These are phyloP conservation scores for Octomys mimax DNA, from an alignment of 2,797 vertebrate genomes.

Conservation along the genomic window DNA sequence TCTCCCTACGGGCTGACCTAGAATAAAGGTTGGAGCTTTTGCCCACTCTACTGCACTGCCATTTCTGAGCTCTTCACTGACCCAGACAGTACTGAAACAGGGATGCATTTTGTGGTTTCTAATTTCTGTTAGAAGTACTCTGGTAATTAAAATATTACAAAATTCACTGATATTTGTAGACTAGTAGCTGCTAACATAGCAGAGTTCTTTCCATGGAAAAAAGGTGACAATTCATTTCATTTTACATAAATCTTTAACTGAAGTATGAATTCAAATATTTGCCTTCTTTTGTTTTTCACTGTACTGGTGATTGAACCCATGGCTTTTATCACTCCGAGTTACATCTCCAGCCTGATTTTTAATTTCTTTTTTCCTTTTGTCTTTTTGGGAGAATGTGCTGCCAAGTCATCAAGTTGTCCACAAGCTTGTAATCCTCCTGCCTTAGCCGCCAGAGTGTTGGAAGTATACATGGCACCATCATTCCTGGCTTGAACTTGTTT, in stretches of 20 bases:
- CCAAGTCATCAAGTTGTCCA: background rate
- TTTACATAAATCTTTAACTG: background rate
- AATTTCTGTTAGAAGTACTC: background rate
- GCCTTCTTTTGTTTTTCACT: background rate
- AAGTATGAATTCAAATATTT: background rate
- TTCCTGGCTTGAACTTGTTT: background rate
- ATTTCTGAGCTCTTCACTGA: background rate
- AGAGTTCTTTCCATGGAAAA: background rate
- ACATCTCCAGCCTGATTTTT: background rate
- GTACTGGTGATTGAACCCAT: background rate
- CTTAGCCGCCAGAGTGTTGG: background rate
- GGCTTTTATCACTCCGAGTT: background rate
- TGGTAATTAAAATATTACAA: background rate
- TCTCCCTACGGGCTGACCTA: background rate
- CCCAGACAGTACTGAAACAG: background rate
- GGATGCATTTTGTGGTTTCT: background rate
- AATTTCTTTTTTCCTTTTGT: background rate
- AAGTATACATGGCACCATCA: background rate
- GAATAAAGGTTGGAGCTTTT: background rate
- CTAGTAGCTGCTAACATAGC: background rate
- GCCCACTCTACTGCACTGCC: background rate
- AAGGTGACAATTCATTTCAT: background rate
- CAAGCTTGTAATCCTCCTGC: too few species aligned
- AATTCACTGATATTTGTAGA: background rate
- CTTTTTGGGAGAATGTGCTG: background rate